Percentiles rank a stretch among this genome's conserved stretches.
Conservation (phyloP, 2,797 vertebrate species). For the Siniperca undulata region DNA sequence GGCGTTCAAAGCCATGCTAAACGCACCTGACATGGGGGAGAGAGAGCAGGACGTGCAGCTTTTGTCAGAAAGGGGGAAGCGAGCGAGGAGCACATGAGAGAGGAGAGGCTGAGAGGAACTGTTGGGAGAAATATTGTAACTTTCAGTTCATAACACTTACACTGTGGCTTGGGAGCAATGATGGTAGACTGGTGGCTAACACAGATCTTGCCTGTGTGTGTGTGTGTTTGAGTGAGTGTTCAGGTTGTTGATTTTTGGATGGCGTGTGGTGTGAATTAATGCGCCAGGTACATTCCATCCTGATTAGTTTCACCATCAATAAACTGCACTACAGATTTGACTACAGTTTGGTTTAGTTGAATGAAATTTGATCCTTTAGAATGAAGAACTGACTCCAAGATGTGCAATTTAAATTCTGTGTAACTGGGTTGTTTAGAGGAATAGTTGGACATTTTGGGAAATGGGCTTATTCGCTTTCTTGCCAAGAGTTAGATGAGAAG, state of each 20-base stretch:
- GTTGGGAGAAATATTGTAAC: slow-evolving; percentile 64
- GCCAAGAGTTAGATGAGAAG: background rate
- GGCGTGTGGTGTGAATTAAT: slow-evolving; percentile 39
- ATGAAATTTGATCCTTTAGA: slow-evolving; percentile 12
- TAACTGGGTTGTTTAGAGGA: background rate
- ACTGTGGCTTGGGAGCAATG: slow-evolving; percentile 38
- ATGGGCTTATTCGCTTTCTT: background rate
- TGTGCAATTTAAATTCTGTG: slow-evolving; percentile 2
- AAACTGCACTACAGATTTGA: slow-evolving; percentile 4
- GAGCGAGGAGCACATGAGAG: slow-evolving; percentile 34
- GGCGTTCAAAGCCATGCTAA: slow-evolving; percentile 87
- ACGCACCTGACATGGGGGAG: slow-evolving; percentile 80
- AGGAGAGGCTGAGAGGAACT: slow-evolving; percentile 53
- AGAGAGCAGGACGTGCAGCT: slow-evolving; percentile 70
- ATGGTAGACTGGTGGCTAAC: slow-evolving; percentile 32
- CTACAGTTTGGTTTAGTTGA: slow-evolving; percentile 16
- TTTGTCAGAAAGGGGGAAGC: slow-evolving; percentile 66
- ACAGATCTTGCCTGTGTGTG: background rate
- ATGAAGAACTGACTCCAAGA: background rate
- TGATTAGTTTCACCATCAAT: slow-evolving; percentile 60
- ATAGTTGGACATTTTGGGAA: background rate
- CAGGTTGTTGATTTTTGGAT: slow-evolving; percentile 31
- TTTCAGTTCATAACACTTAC: slow-evolving; percentile 64
- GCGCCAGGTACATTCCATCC: slow-evolving; percentile 30
- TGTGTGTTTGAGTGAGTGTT: background rate